phyloP scores from a whole-genome alignment of 2,113 vertebrate species.

The Paracanthobrama guichenoti region DNA sequence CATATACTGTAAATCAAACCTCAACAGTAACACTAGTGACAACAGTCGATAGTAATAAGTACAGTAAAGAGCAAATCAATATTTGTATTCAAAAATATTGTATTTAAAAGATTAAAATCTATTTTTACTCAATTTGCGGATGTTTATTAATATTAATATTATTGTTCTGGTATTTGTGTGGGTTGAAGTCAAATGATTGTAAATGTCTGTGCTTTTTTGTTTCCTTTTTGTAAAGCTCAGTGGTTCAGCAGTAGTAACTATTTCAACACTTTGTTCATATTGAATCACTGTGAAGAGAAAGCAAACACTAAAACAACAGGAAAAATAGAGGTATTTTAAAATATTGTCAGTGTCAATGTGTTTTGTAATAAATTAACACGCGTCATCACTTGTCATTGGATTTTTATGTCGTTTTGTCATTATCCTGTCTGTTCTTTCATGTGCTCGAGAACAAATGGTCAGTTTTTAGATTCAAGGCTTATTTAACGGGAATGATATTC shows the following conservation, averaged over 20 bases:
- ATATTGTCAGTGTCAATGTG: constrained; percentile 79
- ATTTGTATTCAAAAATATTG: constrained; percentile 82
- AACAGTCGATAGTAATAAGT: constrained; percentile 69
- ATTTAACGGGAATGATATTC: neutral
- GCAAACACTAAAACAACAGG: constrained; percentile 69
- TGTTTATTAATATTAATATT: constrained; percentile 78
- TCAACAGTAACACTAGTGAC: constrained; percentile 74
- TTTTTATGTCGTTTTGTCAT: constrained; percentile 65
- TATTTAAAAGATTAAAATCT: constrained; percentile 86
- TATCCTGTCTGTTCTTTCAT: constrained; percentile 13
- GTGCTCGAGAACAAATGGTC: neutral
- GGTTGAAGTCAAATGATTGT: constrained; percentile 70
- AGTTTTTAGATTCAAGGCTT: neutral
- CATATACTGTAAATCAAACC: constrained; percentile 77
- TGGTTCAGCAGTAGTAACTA: constrained; percentile 70
- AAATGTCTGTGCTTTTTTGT: constrained; percentile 67
- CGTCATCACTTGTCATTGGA: constrained; percentile 66
- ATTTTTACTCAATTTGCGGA: constrained; percentile 83
- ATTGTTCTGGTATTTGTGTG: constrained; percentile 70
- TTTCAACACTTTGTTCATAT: constrained; percentile 69
- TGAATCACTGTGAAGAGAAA: constrained; percentile 78
- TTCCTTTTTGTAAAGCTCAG: constrained; percentile 63
- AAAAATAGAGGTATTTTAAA: constrained; percentile 67
- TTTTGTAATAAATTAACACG: constrained; percentile 80
- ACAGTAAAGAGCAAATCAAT: constrained; percentile 78